phyloP scores from a whole-genome alignment of 1,140 invertebrate species.

The Chionoecetes opilio region DNA sequence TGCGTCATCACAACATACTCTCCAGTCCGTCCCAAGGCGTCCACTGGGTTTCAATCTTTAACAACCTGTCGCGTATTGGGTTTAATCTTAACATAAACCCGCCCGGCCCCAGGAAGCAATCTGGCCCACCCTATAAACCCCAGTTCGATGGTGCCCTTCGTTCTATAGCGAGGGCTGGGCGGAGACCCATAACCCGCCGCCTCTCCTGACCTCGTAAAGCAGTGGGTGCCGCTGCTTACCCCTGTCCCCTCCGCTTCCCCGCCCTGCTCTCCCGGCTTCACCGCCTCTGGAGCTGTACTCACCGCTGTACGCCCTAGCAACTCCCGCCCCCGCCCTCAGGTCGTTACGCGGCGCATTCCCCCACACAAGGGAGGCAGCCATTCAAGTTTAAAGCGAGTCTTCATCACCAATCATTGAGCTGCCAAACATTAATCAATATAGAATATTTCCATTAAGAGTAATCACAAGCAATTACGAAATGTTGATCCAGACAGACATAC shows the following conservation, averaged over 20 bases:
- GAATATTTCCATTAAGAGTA: neutral
- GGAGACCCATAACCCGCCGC: neutral
- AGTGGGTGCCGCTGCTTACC: neutral
- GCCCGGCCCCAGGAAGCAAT: neutral
- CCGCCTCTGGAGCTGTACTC: neutral
- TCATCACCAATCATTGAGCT: neutral
- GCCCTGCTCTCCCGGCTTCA: neutral
- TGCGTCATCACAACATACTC: neutral
- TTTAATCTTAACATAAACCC: constrained; percentile 10
- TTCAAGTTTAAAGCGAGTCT: neutral
- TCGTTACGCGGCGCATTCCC: neutral
- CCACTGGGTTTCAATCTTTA: neutral
- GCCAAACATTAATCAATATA: neutral
- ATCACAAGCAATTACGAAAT: neutral
- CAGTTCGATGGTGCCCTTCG: neutral
- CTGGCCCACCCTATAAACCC: neutral
- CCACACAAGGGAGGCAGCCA: neutral
- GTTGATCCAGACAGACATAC: neutral
- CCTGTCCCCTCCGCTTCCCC: neutral
- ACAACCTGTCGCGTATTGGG: constrained; percentile 27
- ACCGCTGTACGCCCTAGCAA: neutral
- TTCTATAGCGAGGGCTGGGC: neutral
- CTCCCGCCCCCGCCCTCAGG: neutral
- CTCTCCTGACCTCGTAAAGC: constrained; percentile 4
- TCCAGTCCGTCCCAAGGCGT: neutral